phyloP scores from a whole-genome alignment of 2,797 vertebrate genomes.

The Tinamus major region DNA sequence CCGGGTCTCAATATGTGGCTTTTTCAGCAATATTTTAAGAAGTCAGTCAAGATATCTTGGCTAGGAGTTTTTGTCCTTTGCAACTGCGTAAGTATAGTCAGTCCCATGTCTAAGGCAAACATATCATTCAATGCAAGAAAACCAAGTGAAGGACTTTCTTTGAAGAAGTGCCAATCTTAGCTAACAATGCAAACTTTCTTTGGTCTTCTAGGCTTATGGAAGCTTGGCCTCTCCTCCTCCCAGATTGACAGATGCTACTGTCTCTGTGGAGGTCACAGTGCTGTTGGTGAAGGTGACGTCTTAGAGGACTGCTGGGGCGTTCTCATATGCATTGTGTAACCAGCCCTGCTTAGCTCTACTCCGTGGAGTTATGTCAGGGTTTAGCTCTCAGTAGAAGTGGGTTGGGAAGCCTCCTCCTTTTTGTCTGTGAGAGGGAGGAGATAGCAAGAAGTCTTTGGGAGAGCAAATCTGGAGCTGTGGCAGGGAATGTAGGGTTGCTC shows the following conservation, averaged over 20 bases:
- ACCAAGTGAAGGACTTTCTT: neutral
- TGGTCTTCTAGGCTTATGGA: neutral
- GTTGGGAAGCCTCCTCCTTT: neutral
- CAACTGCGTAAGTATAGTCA: neutral
- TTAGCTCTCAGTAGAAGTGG: neutral
- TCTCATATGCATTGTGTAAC: accelerated
- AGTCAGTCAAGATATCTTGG: slow-evolving; percentile 22
- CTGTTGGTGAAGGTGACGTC: neutral
- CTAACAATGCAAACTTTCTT: neutral
- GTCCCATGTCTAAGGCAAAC: neutral
- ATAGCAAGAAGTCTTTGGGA: neutral
- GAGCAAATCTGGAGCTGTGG: neutral
- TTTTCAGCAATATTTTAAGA: slow-evolving; percentile 60
- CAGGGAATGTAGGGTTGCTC: neutral
- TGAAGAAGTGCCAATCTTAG: neutral
- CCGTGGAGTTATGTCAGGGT: neutral
- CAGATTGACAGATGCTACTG: neutral
- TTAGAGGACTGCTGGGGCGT: neutral
- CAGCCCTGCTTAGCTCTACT: neutral
- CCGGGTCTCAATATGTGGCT: slow-evolving; percentile 8
- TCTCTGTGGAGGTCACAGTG: neutral
- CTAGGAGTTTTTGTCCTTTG: neutral
- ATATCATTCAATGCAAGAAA: neutral
- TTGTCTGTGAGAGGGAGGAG: neutral
- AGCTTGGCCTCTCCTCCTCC: neutral